Evolutionary conservation across 2,797 vertebrate species (phyloP), one percentile per base, ranked within the genome.

Genomic region (Apogon talboti): DNA sequence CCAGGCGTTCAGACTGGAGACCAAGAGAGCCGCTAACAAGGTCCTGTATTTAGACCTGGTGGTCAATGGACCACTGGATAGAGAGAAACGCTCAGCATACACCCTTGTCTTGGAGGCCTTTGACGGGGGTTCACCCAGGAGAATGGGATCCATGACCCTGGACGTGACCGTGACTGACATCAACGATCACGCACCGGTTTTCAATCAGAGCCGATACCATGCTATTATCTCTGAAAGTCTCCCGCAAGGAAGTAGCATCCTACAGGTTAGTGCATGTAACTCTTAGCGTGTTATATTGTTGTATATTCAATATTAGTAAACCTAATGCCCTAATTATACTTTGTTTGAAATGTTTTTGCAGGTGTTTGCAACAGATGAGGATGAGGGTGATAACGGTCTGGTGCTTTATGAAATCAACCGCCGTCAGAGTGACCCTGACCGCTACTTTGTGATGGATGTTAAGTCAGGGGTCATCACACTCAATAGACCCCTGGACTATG

Each of bases 191-290:
- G 96, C 96, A 53, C 98, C 98, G 0, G 88, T 94, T 82, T 99
- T 99, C 76, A 98, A 99, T 85, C 97, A 99, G 93, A 99, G 96
- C 88, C 96, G 97, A 84, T 99, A 99, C 57, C 96, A 98, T 0
- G 93, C 96, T 0, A 94, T 95, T 7, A 97, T 99, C 78, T 96
- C 96, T 0, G 98, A 99, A 87, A 99, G 96, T 61, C 88, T 98
- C 57, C 94, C 95, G 52, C 95, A 96, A 0, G 97, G 97, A 48
- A 97, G 94, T 84, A 97, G 93, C 66, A 95, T 99, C 81, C 85
- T 99, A 56, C 97, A 98, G 86, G 97, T 99, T 43, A 5, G 24
- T 28, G 24, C 6, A n/a, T 28, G 4, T 28, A 28, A 28, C 24
- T 4, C 24, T 28, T 3, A 28, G 24, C 24, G 6, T 5, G 6